A percentile compares a stretch with the other conserved stretches of the same genome.
These are phyloP conservation scores for Lucilia cuprina DNA, from an alignment of 1,140 invertebrate species.

Conservation along the genomic window DNA sequence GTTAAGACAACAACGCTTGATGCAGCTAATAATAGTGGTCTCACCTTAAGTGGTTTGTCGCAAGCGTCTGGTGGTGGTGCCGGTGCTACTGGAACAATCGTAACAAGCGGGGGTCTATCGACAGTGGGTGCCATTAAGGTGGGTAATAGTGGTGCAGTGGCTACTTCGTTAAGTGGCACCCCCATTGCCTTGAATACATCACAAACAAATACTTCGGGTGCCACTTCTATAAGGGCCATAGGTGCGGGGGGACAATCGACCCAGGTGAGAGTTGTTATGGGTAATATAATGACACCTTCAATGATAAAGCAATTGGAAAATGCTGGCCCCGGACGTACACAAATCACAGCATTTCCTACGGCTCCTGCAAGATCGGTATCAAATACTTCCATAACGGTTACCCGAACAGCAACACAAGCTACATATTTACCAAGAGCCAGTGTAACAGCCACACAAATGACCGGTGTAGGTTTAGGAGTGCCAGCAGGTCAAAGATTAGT, in stretches of 20 bases:
- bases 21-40: background rate
- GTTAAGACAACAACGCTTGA: slow-evolving; percentile 50
- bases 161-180: slow-evolving; percentile 46
- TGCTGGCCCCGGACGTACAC: slow-evolving; percentile 54
- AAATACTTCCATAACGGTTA: slow-evolving; percentile 60
- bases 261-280: slow-evolving; percentile 59
- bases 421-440: slow-evolving; percentile 57
- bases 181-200: slow-evolving; percentile 52
- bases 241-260: slow-evolving; percentile 56
- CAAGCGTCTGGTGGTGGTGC: slow-evolving; percentile 28
- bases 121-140: slow-evolving; percentile 54
- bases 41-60: slow-evolving; percentile 4
- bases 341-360: slow-evolving; percentile 59
- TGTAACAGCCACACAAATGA: slow-evolving; percentile 57
- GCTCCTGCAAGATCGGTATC: slow-evolving; percentile 51
- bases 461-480: slow-evolving; percentile 47
- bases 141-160: slow-evolving; percentile 46
- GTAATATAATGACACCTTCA: slow-evolving; percentile 37
- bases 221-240: slow-evolving; percentile 55
- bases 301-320: slow-evolving; percentile 60
- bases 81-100: slow-evolving; percentile 42
- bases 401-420: slow-evolving; percentile 52
- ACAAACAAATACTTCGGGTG: slow-evolving; percentile 42
- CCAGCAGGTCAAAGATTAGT: slow-evolving; percentile 50
- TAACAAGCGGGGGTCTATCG: slow-evolving; percentile 46